phyloP scores from a whole-genome alignment of 2,113 vertebrate genomes.

The Parotia lawesii region DNA sequence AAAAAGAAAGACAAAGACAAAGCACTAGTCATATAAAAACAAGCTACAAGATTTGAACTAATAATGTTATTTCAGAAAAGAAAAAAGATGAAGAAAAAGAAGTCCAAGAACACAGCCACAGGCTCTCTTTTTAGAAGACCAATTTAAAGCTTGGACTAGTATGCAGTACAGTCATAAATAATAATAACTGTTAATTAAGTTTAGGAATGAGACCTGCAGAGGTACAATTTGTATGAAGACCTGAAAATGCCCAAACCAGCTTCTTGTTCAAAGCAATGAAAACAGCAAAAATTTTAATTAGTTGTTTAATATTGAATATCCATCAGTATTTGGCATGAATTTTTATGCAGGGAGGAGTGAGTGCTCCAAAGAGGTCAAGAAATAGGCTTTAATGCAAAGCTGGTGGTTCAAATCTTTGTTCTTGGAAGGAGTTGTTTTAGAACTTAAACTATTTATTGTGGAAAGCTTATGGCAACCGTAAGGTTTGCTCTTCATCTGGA shows the following conservation, averaged over 20 bases:
- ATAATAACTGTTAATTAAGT: constrained; percentile 68
- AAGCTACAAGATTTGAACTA: constrained; percentile 3
- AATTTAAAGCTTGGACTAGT: constrained; percentile 28
- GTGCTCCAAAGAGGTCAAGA: background rate
- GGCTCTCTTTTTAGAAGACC: constrained; percentile 30
- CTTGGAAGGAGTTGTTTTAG: background rate
- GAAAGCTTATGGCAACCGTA: background rate
- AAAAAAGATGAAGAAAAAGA: background rate
- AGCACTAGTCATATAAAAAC: background rate
- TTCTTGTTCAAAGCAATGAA: constrained; percentile 54
- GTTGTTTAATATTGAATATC: constrained; percentile 62
- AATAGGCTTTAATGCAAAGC: constrained; percentile 3
- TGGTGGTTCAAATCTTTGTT: background rate
- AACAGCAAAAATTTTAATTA: constrained; percentile 58
- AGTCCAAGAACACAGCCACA: constrained; percentile 1
- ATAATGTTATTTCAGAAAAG: constrained; percentile 6
- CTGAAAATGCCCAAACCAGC: constrained; percentile 21
- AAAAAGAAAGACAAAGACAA: constrained; percentile 10
- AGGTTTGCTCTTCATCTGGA: background rate
- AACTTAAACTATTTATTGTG: background rate
- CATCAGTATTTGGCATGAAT: constrained; percentile 8
- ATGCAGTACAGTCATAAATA: constrained; percentile 57
- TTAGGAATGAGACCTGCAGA: constrained; percentile 46
- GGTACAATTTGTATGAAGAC: constrained; percentile 41
- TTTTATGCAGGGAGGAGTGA: background rate